phyloP scores from a whole-genome alignment of 2,113 vertebrate species.

The Equus quagga region DNA sequence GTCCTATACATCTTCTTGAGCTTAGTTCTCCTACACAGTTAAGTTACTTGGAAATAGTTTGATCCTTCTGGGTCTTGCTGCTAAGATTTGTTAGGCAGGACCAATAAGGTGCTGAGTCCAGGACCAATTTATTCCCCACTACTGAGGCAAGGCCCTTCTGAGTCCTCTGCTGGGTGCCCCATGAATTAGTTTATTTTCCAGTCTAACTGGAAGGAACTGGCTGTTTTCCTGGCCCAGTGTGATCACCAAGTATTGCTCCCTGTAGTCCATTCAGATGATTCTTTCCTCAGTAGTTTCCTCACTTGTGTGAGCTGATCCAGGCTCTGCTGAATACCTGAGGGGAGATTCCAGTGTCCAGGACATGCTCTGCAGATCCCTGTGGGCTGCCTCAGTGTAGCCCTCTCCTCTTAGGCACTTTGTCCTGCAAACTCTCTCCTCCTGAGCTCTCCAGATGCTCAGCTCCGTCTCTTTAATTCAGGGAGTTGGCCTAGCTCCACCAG shows the following conservation, averaged over 20 bases:
- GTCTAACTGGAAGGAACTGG: not conserved
- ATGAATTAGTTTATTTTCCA: not conserved
- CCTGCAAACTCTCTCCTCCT: not conserved
- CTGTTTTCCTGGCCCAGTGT: not conserved
- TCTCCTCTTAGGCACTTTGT: too few species aligned
- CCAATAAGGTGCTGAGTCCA: not conserved
- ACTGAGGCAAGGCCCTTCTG: not conserved
- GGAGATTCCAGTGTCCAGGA: rapidly evolving
- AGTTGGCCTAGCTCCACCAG: not conserved
- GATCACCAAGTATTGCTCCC: not conserved
- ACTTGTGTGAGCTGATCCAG: rapidly evolving
- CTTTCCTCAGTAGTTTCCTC: not conserved
- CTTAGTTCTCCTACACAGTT: not conserved
- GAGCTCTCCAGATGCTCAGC: not conserved
- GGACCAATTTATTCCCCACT: not conserved
- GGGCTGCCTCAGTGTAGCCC: not conserved
- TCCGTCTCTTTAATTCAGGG: not conserved
- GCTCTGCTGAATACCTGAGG: rapidly evolving
- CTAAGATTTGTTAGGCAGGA: not conserved
- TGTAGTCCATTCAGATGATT: not conserved
- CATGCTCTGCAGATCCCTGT: not conserved
- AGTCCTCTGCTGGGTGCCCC: not conserved
- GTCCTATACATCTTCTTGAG: not conserved
- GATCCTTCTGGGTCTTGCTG: not conserved
- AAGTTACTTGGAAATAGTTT: not conserved